Evolutionary conservation across 2,797 vertebrate species (phyloP).

Genomic region (Ambastaia sidthimunki): DNA sequence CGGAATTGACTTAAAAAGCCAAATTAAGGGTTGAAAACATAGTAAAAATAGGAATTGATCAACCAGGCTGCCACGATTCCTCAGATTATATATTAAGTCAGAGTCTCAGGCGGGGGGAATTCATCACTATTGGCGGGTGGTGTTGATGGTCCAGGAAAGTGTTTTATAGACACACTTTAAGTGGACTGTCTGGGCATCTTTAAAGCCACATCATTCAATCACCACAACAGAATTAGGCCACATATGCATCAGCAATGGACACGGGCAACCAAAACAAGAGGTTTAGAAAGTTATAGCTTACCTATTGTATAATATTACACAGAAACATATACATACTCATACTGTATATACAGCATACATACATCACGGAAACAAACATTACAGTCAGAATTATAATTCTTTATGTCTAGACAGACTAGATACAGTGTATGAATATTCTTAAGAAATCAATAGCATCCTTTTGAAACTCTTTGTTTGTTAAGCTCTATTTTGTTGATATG

Average conservation of each 20-base stretch:
- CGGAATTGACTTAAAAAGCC: conserved; percentile 43
- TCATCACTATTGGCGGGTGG: conserved; percentile 70
- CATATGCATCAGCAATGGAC: conserved; percentile 59
- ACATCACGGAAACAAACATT: not conserved
- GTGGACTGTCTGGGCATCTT: conserved; percentile 71
- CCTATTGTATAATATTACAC: not conserved
- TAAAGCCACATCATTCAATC: conserved; percentile 74
- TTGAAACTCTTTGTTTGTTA: not conserved
- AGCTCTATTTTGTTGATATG: conserved; percentile 36
- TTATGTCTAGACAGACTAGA: conserved; percentile 7
- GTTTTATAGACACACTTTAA: conserved; percentile 75
- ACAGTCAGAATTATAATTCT: not conserved
- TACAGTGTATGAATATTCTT: not conserved
- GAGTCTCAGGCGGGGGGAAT: conserved; percentile 67
- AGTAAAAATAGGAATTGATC: conserved; percentile 68
- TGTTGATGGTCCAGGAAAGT: conserved; percentile 70
- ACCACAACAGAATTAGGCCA: conserved; percentile 62
- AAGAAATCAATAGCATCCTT: not conserved
- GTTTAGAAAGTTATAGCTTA: conserved; percentile 21
- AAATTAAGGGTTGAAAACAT: conserved; percentile 33
- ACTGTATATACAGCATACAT: not conserved
- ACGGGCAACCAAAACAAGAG: conserved; percentile 44
- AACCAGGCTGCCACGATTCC: conserved; percentile 62
- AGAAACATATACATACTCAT: conserved; percentile 2
- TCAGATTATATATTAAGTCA: conserved; percentile 64